A percentile compares a stretch with the other conserved stretches of the same genome.
Conservation (phyloP, 2,113 vertebrate genomes). For the Corythornis vintsioides region DNA sequence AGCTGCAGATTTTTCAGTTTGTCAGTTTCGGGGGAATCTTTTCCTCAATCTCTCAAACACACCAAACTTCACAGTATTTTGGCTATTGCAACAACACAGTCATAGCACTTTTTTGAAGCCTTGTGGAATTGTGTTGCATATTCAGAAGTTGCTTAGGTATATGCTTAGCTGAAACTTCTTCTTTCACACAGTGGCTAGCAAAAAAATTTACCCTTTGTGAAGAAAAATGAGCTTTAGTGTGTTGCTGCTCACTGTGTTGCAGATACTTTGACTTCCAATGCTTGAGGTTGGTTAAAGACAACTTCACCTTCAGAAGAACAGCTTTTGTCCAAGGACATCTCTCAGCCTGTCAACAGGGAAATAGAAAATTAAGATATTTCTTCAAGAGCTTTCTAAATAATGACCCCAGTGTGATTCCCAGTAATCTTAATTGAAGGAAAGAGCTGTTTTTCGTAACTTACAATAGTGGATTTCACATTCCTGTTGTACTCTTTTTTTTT, state of each 20-base stretch:
- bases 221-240: neutral
- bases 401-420: neutral
- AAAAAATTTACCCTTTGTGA: neutral
- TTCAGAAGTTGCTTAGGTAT: neutral
- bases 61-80: neutral
- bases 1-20: neutral
- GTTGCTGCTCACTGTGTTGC: neutral
- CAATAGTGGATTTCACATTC: neutral
- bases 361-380: neutral
- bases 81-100: neutral
- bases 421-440: neutral
- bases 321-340: neutral
- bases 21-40: neutral
- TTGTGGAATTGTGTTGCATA: neutral
- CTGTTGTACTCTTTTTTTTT: neutral
- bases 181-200: neutral
- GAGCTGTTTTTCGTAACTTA: neutral
- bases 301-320: neutral
- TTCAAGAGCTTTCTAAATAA: neutral
- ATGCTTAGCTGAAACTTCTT: neutral
- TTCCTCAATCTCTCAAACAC: neutral
- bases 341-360: neutral
- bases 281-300: neutral
- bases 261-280: neutral
- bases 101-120: neutral